Evolutionary conservation across 2,888 invertebrate genomes (phyloP), one percentile per base, ranked within the genome.

Genomic region (Papilio demoleus): DNA sequence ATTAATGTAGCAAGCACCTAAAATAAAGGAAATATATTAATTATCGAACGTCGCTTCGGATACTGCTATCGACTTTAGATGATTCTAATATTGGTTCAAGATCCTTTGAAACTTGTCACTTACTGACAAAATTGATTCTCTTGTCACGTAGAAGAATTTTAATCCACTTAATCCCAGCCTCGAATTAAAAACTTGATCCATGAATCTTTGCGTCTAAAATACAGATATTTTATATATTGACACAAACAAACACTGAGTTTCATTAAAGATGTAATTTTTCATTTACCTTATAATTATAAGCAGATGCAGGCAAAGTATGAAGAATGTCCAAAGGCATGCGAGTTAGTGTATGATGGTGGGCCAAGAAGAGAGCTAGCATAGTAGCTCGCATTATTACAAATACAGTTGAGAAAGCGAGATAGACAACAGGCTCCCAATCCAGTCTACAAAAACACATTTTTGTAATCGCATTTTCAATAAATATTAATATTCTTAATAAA

Each of bases 111-210:
- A 17, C 19, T 19, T 42, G 14, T 0, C 6, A 64, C 67, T 38
- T 67, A 70, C 70, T 40, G 59, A 65, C 14, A 70, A 17, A 34
- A 67, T 70, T 8, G 60, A 62, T 64, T 58, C 70, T 47, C 60
- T 64, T 4, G 67, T 70, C 4, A 70, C 67, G n/a, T 70, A 67
- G 50, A 70, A 70, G 22, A 67, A 59, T 14, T 66, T 65, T 19
- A 40, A 60, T 11, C 70, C 67, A 47, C 60, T 70, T 60, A 70
- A 60, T 24, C 67, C 27, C 17, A 70, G 17, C 12, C 50, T 67
- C 5, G 70, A 70, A 53, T 70, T 17, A 47, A 60, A 70, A 11
- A 70, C 64, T 67, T 70, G 70, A 47, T 70, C 64, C 67, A 70
- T 63, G 63, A 70, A 70, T 38, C 67, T 53, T 58, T 70, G 70